Evolutionary conservation across 2,888 invertebrate species (phyloP).

Genomic region (Psylliodes chrysocephalus): DNA sequence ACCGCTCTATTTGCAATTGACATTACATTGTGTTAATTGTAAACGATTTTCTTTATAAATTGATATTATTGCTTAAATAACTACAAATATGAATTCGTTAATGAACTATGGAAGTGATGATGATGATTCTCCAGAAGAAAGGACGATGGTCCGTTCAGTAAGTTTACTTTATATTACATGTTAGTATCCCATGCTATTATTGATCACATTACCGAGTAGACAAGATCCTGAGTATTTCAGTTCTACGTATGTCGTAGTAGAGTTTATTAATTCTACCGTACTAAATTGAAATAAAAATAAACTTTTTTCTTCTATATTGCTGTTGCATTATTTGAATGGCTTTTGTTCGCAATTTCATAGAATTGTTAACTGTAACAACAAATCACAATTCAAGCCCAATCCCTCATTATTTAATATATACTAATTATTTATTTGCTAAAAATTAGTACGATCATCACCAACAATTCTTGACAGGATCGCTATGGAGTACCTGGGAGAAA

Average conservation of each 20-base stretch:
- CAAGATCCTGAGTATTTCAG: neutral
- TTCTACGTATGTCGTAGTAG: too few species aligned
- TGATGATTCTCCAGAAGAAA: slow-evolving; percentile 64
- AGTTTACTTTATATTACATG: neutral
- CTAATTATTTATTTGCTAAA: slow-evolving; percentile 51
- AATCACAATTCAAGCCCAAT: too few species aligned
- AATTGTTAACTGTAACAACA: too few species aligned
- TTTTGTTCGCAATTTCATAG: too few species aligned
- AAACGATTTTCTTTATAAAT: too few species aligned
- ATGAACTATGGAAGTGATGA: slow-evolving; percentile 84
- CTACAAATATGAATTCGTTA: slow-evolving; percentile 76
- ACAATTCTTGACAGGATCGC: slow-evolving; percentile 56
- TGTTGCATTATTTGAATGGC: too few species aligned
- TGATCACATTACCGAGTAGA: neutral
- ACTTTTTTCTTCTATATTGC: too few species aligned
- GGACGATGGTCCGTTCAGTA: slow-evolving; percentile 52
- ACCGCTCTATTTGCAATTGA: too few species aligned
- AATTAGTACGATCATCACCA: slow-evolving; percentile 55
- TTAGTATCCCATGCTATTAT: neutral
- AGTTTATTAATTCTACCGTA: too few species aligned
- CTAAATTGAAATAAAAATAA: too few species aligned
- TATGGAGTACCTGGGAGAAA: slow-evolving; percentile 30
- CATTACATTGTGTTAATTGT: too few species aligned
- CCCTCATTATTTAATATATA: slow-evolving; percentile 18
- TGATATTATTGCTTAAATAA: too few species aligned